Conservation (phyloP, 2,888 invertebrate genomes). For the Abrostola triplasia region DNA sequence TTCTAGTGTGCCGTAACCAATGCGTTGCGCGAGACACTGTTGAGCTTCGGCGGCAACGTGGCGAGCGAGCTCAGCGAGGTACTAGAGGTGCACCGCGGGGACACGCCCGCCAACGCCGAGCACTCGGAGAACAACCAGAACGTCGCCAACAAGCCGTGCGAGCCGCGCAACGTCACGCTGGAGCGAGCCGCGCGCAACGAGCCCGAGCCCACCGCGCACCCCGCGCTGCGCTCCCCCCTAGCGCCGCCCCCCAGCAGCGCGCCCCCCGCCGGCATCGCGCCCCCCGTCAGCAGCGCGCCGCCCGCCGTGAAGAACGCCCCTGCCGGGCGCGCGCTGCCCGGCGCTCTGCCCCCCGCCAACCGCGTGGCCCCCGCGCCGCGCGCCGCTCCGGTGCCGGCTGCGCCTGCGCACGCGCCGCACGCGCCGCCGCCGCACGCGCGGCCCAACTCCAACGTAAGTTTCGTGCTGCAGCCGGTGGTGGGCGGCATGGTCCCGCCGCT, state of each 20-base stretch:
- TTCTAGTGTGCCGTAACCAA: slow-evolving; percentile 83
- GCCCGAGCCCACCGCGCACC: slow-evolving; percentile 21
- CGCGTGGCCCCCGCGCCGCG: slow-evolving; percentile 45
- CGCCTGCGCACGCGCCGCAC: slow-evolving; percentile 38
- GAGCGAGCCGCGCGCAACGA: slow-evolving; percentile 62
- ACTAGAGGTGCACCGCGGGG: slow-evolving; percentile 61
- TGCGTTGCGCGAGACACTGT: slow-evolving; percentile 80
- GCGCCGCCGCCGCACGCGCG: slow-evolving; percentile 42
- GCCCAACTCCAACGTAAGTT: slow-evolving; percentile 83
- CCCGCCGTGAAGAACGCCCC: slow-evolving; percentile 42
- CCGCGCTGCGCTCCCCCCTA: neutral
- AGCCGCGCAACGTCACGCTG: slow-evolving; percentile 63
- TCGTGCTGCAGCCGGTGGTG: slow-evolving; percentile 79
- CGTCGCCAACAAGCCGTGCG: slow-evolving; percentile 60
- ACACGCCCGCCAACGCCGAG: slow-evolving; percentile 34
- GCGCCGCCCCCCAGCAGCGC: slow-evolving; percentile 34
- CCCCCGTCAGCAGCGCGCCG: slow-evolving; percentile 41
- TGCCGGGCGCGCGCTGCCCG: slow-evolving; percentile 19
- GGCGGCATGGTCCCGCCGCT: slow-evolving; percentile 70
- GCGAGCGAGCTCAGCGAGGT: slow-evolving; percentile 74
- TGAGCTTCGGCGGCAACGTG: slow-evolving; percentile 82
- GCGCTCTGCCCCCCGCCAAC: slow-evolving; percentile 51
- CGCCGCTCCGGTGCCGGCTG: slow-evolving; percentile 31
- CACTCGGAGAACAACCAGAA: slow-evolving; percentile 71
- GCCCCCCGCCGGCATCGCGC: slow-evolving; percentile 48